Conservation (phyloP, 1,140 invertebrate genomes). For the Prorops nasuta region DNA sequence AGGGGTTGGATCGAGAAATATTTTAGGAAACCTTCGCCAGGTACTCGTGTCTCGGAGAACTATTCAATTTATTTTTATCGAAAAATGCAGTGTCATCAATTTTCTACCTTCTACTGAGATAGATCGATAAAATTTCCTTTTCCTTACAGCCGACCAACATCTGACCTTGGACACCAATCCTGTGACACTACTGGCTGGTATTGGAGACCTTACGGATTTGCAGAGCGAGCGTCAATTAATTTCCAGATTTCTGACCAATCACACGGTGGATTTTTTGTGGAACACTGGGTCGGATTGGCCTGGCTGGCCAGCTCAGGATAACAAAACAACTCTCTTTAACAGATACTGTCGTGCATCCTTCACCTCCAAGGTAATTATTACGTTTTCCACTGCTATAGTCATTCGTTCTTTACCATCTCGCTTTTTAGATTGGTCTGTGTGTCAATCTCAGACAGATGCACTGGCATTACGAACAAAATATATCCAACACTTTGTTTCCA, state of each 20-base stretch:
- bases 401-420: no score
- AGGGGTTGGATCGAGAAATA: conserved; percentile 52
- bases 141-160: conserved; percentile 30
- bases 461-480: conserved; percentile 82
- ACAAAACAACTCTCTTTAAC: conserved; percentile 68
- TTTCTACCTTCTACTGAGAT: neutral
- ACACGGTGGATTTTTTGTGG: conserved; percentile 84
- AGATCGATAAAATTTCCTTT: no score
- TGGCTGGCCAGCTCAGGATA: conserved; percentile 64
- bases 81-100: neutral
- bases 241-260: conserved; percentile 55
- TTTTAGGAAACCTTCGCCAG: conserved; percentile 34
- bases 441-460: conserved; percentile 81
- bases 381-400: no score
- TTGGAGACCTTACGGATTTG: conserved; percentile 40
- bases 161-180: conserved; percentile 42
- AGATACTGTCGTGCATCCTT: conserved; percentile 80
- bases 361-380: conserved; percentile 81
- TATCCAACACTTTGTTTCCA: conserved; percentile 79
- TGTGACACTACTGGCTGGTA: conserved; percentile 39
- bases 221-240: conserved; percentile 46
- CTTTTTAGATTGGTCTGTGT: conserved; percentile 67
- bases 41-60: conserved; percentile 16
- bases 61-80: conserved; percentile 2
- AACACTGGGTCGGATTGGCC: conserved; percentile 80